Conservation (phyloP, 2,888 invertebrate species). For the Merodon equestris region DNA sequence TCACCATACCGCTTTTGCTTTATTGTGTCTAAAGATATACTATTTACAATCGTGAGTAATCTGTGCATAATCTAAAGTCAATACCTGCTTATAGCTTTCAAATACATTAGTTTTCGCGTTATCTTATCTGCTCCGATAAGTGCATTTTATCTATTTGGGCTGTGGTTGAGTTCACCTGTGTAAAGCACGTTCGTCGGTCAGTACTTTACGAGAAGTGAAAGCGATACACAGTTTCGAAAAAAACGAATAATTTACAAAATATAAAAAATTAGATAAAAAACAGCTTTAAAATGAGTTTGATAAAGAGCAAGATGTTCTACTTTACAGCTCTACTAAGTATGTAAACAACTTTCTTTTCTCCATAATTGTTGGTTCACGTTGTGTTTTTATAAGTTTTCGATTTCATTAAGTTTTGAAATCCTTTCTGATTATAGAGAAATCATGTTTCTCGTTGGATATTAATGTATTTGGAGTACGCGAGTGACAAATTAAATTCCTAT, state of each 20-base stretch:
- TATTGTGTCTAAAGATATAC: too few species aligned
- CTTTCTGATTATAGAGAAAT: too few species aligned
- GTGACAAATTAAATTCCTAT: conserved; percentile 40
- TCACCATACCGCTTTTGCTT: too few species aligned
- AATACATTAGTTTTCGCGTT: not conserved
- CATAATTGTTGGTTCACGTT: not conserved
- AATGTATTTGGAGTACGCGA: not conserved
- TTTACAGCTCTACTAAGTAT: conserved; percentile 80
- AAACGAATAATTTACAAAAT: conserved; percentile 6
- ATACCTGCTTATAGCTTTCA: not conserved
- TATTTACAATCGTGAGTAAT: conserved; percentile 42
- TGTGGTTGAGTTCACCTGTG: conserved; percentile 29
- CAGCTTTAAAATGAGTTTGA: conserved; percentile 48
- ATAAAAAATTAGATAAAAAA: not conserved
- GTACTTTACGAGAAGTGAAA: conserved; percentile 37
- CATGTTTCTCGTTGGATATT: too few species aligned
- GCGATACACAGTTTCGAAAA: conserved; percentile 23
- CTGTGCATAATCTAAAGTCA: conserved; percentile 11
- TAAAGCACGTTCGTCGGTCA: conserved; percentile 9
- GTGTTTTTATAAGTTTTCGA: too few species aligned
- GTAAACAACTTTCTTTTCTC: conserved; percentile 68
- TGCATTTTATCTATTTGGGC: not conserved
- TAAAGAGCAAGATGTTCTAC: conserved; percentile 78
- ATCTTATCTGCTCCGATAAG: conserved; percentile 29
- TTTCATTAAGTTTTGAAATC: too few species aligned